phyloP scores from a whole-genome alignment of 2,797 vertebrate genomes.

The Vultur gryphus region DNA sequence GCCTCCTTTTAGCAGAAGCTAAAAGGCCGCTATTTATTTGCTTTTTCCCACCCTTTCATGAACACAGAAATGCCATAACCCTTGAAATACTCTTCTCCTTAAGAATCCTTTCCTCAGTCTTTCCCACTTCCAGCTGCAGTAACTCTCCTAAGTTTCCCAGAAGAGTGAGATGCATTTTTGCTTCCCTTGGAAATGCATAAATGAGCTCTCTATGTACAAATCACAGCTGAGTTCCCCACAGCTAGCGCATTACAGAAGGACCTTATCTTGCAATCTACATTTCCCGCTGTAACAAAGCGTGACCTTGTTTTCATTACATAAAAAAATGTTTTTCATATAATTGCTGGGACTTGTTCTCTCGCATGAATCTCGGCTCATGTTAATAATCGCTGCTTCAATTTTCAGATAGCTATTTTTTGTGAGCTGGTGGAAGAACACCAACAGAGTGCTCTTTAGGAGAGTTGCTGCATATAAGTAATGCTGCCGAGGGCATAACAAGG shows the following conservation, averaged over 20 bases:
- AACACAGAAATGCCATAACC: constrained; percentile 40
- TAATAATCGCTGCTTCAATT: constrained; percentile 60
- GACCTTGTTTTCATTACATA: constrained; percentile 76
- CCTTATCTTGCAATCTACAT: constrained; percentile 74
- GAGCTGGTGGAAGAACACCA: constrained; percentile 46
- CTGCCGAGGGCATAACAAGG: constrained; percentile 44
- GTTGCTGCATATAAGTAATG: constrained; percentile 35
- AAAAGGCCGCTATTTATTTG: constrained; percentile 49
- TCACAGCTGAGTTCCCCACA: constrained; percentile 74
- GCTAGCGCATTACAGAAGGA: constrained; percentile 74
- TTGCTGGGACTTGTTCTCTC: constrained; percentile 33
- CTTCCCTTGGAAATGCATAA: constrained; percentile 78
- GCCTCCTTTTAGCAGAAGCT: constrained; percentile 42
- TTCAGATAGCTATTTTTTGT: constrained; percentile 55
- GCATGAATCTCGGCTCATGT: constrained; percentile 2
- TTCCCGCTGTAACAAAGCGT: constrained; percentile 73
- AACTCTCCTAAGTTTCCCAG: constrained; percentile 70
- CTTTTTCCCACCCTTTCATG: constrained; percentile 45
- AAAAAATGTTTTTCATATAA: constrained; percentile 65
- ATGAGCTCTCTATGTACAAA: constrained; percentile 76
- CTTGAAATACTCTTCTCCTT: constrained; percentile 42
- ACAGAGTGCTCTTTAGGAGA: constrained; percentile 64
- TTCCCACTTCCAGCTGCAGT: constrained; percentile 73
- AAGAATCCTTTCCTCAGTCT: constrained; percentile 65
- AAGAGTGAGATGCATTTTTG: constrained; percentile 62